Evolutionary conservation across 2,797 vertebrate species (phyloP).

Genomic region (Smutsia temminckii): DNA sequence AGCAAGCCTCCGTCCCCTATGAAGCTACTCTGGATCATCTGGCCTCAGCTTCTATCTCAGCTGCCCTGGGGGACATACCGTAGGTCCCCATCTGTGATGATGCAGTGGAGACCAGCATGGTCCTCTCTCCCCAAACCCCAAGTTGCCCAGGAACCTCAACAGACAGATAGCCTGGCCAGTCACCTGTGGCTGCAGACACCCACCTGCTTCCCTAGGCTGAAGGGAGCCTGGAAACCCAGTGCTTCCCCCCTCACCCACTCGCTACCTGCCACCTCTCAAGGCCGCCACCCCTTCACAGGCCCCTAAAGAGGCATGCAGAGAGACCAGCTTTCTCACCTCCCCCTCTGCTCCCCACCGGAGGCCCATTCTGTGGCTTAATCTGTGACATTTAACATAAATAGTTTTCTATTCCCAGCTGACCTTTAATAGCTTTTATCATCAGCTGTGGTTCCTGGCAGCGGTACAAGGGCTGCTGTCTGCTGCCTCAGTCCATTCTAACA

Average conservation of each 20-base stretch:
- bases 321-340: slow-evolving; percentile 49
- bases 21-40: neutral
- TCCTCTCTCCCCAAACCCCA: neutral
- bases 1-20: neutral
- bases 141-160: slow-evolving; percentile 56
- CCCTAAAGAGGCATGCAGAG: neutral
- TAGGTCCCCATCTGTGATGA: neutral
- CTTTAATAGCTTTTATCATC: slow-evolving; percentile 77
- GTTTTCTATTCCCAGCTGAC: slow-evolving; percentile 69
- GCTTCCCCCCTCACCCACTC: neutral
- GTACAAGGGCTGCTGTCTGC: neutral
- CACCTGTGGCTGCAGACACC: neutral
- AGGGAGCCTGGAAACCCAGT: neutral
- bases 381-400: slow-evolving; percentile 78
- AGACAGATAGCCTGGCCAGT: slow-evolving; percentile 15
- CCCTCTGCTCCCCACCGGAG: neutral
- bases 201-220: neutral
- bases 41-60: neutral
- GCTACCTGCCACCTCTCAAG: accelerated
- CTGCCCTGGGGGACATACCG: neutral
- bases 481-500: neutral
- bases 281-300: neutral
- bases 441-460: slow-evolving; percentile 55
- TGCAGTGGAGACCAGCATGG: neutral
- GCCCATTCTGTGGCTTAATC: slow-evolving; percentile 1